These are phyloP conservation scores for Emmelina monodactyla DNA, from an alignment of 2,888 invertebrate species.

Conservation along the genomic window DNA sequence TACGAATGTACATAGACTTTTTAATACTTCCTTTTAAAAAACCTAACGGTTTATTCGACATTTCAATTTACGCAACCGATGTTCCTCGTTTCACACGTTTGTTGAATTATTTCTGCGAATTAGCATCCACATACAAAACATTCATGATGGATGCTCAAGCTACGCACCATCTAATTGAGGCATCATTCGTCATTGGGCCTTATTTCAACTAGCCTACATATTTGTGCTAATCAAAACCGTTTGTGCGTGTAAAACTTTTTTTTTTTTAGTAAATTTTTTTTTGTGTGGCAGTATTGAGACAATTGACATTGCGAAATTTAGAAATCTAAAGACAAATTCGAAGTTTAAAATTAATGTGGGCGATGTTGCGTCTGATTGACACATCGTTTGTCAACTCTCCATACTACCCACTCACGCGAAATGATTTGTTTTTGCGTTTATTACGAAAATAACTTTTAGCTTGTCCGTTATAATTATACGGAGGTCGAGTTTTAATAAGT, in stretches of 20 bases:
- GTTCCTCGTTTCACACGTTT: constrained; percentile 6
- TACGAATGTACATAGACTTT: neutral
- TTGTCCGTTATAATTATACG: constrained; percentile 1
- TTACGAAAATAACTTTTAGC: neutral
- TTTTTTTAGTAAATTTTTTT: no score
- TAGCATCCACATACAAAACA: constrained; percentile 31
- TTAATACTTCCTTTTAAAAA: no score
- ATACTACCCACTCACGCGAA: neutral
- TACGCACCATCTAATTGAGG: constrained; percentile 47
- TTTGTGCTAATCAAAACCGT: no score
- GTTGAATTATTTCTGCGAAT: constrained; percentile 33
- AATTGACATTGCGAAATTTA: no score
- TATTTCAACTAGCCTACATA: no score
- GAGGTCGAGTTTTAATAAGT: constrained; percentile 2
- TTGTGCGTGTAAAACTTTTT: no score
- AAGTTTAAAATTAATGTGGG: neutral
- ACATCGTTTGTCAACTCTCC: constrained; percentile 2
- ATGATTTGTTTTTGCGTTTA: neutral
- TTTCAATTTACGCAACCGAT: no score
- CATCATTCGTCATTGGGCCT: constrained; percentile 51
- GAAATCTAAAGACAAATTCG: no score
- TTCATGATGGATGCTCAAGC: constrained; percentile 47
- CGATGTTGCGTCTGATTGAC: neutral
- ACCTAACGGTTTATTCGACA: no score
- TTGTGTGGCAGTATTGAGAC: no score